Percentiles rank a stretch among this genome's conserved stretches.
Conservation (phyloP, 1,140 invertebrate species). For the Drosophila trapezifrons region DNA sequence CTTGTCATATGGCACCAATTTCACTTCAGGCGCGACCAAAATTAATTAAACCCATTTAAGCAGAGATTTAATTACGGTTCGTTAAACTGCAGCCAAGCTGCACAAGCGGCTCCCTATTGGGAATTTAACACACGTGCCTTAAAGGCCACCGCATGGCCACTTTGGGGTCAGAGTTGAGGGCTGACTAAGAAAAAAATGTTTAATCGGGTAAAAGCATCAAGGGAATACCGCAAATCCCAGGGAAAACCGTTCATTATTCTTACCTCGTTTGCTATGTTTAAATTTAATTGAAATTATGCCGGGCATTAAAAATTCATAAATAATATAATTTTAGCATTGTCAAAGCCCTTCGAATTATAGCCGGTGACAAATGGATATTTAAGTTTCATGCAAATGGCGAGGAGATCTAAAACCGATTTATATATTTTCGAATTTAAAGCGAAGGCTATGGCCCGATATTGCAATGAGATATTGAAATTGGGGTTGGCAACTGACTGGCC, state of each 20-base stretch:
- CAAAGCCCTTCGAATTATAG: constrained; percentile 24
- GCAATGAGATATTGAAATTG: constrained; percentile 34
- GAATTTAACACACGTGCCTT: constrained; percentile 9
- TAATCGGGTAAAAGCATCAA: neutral
- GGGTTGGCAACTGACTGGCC: constrained; percentile 15
- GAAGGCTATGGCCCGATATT: constrained; percentile 9
- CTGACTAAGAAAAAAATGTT: constrained; percentile 7
- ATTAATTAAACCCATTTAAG: constrained; percentile 30
- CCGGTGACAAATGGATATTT: constrained; percentile 68
- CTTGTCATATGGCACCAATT: neutral
- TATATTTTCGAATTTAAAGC: constrained; percentile 23
- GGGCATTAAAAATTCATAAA: constrained; percentile 67
- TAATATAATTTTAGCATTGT: constrained; percentile 46
- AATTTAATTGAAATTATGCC: constrained; percentile 42
- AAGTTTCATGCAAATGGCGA: constrained; percentile 72
- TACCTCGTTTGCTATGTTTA: constrained; percentile 3
- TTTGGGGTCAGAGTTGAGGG: constrained; percentile 9
- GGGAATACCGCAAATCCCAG: neutral
- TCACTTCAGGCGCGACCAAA: neutral
- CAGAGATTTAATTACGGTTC: constrained; percentile 27
- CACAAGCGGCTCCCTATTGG: neutral
- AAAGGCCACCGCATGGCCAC: constrained; percentile 7
- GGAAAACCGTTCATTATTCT: neutral
- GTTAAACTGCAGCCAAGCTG: constrained; percentile 1
- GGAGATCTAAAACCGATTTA: constrained; percentile 71